Evolutionary conservation across 2,797 vertebrate species (phyloP), one percentile per base, ranked within the genome.

Genomic region (Dermochelys coriacea): DNA sequence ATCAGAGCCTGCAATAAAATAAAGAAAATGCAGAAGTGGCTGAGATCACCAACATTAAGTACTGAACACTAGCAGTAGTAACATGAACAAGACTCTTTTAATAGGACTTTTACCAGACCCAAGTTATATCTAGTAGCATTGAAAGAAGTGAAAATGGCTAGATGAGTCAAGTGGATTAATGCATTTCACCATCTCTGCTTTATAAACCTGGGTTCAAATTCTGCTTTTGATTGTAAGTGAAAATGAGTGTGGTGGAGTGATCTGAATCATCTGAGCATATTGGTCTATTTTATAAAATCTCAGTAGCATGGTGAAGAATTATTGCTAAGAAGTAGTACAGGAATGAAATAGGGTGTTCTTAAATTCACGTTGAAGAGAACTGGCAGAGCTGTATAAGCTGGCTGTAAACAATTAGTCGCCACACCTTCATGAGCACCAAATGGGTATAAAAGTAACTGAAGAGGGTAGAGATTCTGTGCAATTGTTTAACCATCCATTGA

Each of bases 1-100:
- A 99, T 99, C 96, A 99, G 97, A 96, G 99, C 99, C 99, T 99
- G 98, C 4, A 41, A 98, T 98, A 75, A 95, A 91, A 54, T 77
- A 82, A 78, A 87, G 31, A 74, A 59, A 74, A 71, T 11, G 52
- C 23, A 27, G 31, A n/a, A 23, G 18, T 25, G 50, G 25, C 5
- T 51, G 41, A 84, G 52, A 34, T 41, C 80, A 92, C 2, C 15
- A 37, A 52, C 41, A 47, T 52, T 23, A 45, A 45, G 61, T 34
- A 15, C 23, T 77, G 41, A 12, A 27, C n/a, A 82, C 45, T 34
- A 91, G 71, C 14, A 84, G 59, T 12, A 41, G 37, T 71, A 71
- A 41, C n/a, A 41, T 25, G 37, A 41, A 41, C 10, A 71, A 41
- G 18, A 37, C 68, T 37, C 64, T 71, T 34, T 68, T 41, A 80